Evolutionary conservation across 2,888 invertebrate genomes (phyloP).

Genomic region (Melinaea menophilus): DNA sequence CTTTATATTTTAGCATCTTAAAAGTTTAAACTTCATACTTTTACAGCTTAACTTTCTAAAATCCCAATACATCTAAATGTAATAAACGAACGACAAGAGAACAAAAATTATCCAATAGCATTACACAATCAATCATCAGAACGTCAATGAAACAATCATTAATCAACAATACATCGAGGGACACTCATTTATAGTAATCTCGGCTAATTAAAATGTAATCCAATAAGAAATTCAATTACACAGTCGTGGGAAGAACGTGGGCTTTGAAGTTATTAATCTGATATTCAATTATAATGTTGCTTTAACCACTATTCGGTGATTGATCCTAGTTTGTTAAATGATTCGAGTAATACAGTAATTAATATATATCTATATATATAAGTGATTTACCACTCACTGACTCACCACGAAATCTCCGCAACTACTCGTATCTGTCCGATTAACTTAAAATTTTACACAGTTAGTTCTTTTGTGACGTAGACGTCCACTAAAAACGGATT

Average conservation of each 20-base stretch:
- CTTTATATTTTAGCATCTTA: too few species aligned
- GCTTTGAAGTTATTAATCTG: slow-evolving; percentile 61
- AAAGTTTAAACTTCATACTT: too few species aligned
- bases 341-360: slow-evolving; percentile 9
- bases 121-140: background rate
- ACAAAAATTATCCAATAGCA: background rate
- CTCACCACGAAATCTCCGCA: too few species aligned
- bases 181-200: slow-evolving; percentile 56
- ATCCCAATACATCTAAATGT: too few species aligned
- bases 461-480: too few species aligned
- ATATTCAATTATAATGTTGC: slow-evolving; percentile 60
- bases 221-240: slow-evolving; percentile 60
- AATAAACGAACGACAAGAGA: background rate
- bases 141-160: slow-evolving; percentile 34
- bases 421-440: too few species aligned
- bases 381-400: too few species aligned
- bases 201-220: slow-evolving; percentile 65
- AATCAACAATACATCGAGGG: slow-evolving; percentile 45
- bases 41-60: too few species aligned
- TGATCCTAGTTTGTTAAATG: slow-evolving; percentile 38
- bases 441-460: too few species aligned
- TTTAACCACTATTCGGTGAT: slow-evolving; percentile 46
- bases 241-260: slow-evolving; percentile 47
- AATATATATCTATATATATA: too few species aligned
- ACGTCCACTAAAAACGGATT: too few species aligned